Base-by-base conservation (phyloP, 2,888 invertebrate species). In the Mimumesa dahlbomi region DNA sequence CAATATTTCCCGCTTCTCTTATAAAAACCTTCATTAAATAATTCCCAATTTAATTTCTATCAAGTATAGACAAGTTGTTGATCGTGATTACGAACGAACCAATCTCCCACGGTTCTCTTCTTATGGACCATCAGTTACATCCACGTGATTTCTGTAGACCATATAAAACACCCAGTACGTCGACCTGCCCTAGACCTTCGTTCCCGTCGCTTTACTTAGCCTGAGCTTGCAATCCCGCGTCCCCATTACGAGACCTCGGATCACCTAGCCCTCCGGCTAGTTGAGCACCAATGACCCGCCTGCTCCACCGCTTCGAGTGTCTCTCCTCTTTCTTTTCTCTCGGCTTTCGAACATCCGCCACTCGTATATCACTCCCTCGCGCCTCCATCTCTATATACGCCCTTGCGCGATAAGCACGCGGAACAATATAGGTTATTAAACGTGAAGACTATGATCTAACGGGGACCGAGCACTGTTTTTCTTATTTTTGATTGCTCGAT, bases 111-210 rank as follows among this genome's bases (percentile, higher is more conserved):
- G n/a, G n/a, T n/a, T n/a, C n/a, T n/a, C n/a, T n/a, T n/a, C n/a
- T n/a, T n/a, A n/a, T n/a, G n/a, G n/a, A n/a, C n/a, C n/a, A n/a
- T n/a, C n/a, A n/a, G n/a, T n/a, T n/a, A n/a, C n/a, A n/a, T n/a
- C n/a, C n/a, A n/a, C n/a, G n/a, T n/a, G n/a, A n/a, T n/a, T n/a
- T n/a, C n/a, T n/a, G n/a, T n/a, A n/a, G n/a, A n/a, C n/a, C n/a
- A n/a, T n/a, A n/a, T n/a, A n/a, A n/a, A n/a, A n/a, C n/a, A n/a
- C n/a, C n/a, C n/a, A n/a, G n/a, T n/a, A n/a, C n/a, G n/a, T 65
- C 69, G 79, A 69, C 75, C 79, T 83, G 83, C 79, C 83, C 82
- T 83, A 78, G 84, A 84, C 81, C 82, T 82, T 84, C 70, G 66
- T 73, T 16, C 58, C 49, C 56, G 57, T 13, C 65, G 36, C 65